Evolutionary conservation across 2,113 vertebrate genomes (phyloP), one percentile per base, ranked within the genome.

Genomic region (Hassar affinis): DNA sequence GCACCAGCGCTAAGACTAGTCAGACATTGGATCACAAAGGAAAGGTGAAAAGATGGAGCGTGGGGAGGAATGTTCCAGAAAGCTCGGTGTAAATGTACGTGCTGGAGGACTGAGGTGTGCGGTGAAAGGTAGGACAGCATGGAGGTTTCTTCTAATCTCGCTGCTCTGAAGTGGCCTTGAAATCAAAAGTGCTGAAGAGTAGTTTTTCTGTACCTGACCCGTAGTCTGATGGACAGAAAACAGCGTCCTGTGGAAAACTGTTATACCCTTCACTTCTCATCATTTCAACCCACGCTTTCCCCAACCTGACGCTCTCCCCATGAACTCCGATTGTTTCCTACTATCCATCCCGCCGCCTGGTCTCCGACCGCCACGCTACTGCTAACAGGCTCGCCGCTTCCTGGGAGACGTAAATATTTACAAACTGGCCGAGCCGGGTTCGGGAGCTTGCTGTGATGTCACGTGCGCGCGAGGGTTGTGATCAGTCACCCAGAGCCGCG

Each of bases 391-490:
- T 45, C 51, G 2, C 64, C 0, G 76, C 77, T 79, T 79, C 76
- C 83, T 71, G 64, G 64, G 83, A 79, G 83, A 84, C 33, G 74
- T 79, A 84, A 84, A 84, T 79, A 84, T 84, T 84, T 84, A 84
- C 82, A 49, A 61, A 59, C 35, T 62, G 57, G 71, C 71, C 56
- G 2, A 47, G 54, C 20, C 33, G 4, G 6, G 54, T 54, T 49
- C 38, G 0, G 15, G 52, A 54, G 14, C 35, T 78, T 30, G 38
- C 61, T 45, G 35, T 79, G 75, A 84, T 59, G 82, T 79, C 76
- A 78, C 51, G 33, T 27, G 56, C 22, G 30, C 57, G 52, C 71
- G n/a, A 45, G 33, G 52, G 25, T 57, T 51, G 38, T 0, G 38
- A 49, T 84, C 76, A 61, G 64, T 84, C 76, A 84, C 75, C 75